These are phyloP conservation scores for Vannuccia rotundouncinata DNA, from an alignment of 2,888 invertebrate species.

Conservation along the genomic window DNA sequence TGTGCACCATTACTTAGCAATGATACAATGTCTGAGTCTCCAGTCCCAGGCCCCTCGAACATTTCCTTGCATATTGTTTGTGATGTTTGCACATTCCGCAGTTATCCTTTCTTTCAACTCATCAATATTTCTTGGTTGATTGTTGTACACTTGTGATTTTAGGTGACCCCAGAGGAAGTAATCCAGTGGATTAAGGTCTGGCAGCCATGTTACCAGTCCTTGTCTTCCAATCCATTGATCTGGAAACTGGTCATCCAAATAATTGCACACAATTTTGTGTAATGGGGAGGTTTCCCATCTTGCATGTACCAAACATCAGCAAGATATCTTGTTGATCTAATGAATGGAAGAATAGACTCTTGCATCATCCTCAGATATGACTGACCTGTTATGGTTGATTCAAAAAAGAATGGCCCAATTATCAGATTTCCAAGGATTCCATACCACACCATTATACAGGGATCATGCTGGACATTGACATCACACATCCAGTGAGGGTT, in stretches of 20 bases:
- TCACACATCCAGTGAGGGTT: conserved; percentile 28
- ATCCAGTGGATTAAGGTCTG: conserved; percentile 33
- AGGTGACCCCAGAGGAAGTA: conserved; percentile 37
- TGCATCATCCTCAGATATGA: conserved; percentile 33
- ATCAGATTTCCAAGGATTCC: conserved; percentile 29
- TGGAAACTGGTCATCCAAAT: conserved; percentile 33
- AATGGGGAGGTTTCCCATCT: conserved; percentile 36
- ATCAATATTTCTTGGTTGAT: conserved; percentile 24
- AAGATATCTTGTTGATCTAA: not conserved
- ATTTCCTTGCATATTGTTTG: not conserved
- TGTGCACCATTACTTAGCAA: conserved; percentile 22
- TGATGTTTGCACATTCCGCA: conserved; percentile 22
- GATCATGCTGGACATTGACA: conserved; percentile 32
- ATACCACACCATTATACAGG: conserved; percentile 29
- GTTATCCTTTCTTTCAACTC: conserved; percentile 27
- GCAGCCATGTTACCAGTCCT: conserved; percentile 34
- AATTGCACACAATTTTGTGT: conserved; percentile 28
- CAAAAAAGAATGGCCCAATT: conserved; percentile 37
- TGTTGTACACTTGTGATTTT: conserved; percentile 33
- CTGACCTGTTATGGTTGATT: conserved; percentile 31
- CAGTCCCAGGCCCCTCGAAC: not conserved
- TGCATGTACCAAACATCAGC: conserved; percentile 28
- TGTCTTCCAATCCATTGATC: conserved; percentile 27
- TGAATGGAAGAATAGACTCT: conserved; percentile 7
- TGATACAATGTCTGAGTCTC: conserved; percentile 17